A percentile compares a stretch with the other conserved stretches of the same genome.
These are phyloP conservation scores for Listronotus oregonensis DNA, from an alignment of 1,140 invertebrate species.

Conservation along the genomic window DNA sequence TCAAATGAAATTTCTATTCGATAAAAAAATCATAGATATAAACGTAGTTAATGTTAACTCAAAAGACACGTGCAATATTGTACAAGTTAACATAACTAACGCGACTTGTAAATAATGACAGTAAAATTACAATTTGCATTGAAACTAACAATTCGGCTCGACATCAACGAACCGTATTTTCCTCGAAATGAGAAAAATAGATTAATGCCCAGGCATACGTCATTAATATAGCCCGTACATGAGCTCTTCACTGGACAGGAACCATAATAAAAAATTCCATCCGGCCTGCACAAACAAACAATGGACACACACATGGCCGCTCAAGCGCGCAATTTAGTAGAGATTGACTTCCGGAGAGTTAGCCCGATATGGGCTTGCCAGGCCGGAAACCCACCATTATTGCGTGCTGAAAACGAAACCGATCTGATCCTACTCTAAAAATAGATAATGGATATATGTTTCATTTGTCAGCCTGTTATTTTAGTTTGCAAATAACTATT, in stretches of 20 bases:
- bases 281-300: slow-evolving; percentile 41
- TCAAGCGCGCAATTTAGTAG: slow-evolving; percentile 45
- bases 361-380: slow-evolving; percentile 36
- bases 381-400: slow-evolving; percentile 36
- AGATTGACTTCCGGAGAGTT: slow-evolving; percentile 44
- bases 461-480: too few relatives aligned
- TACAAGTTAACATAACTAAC: too few relatives aligned
- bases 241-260: slow-evolving; percentile 38
- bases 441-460: too few relatives aligned
- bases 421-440: slow-evolving; percentile 10
- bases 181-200: slow-evolving; percentile 20
- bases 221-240: slow-evolving; percentile 21
- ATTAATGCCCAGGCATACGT: slow-evolving; percentile 22
- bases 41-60: too few relatives aligned
- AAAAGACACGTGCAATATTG: too few relatives aligned
- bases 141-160: too few relatives aligned
- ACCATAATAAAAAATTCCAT: slow-evolving; percentile 45
- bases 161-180: neutral
- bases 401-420: slow-evolving; percentile 27
- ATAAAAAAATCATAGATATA: too few relatives aligned
- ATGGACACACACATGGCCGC: slow-evolving; percentile 46
- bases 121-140: too few relatives aligned
- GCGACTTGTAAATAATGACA: too few relatives aligned
- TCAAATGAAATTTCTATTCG: too few relatives aligned
- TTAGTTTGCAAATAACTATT: too few relatives aligned